Conservation (phyloP, 1,140 invertebrate genomes). For the Lordiphosa mommai region DNA sequence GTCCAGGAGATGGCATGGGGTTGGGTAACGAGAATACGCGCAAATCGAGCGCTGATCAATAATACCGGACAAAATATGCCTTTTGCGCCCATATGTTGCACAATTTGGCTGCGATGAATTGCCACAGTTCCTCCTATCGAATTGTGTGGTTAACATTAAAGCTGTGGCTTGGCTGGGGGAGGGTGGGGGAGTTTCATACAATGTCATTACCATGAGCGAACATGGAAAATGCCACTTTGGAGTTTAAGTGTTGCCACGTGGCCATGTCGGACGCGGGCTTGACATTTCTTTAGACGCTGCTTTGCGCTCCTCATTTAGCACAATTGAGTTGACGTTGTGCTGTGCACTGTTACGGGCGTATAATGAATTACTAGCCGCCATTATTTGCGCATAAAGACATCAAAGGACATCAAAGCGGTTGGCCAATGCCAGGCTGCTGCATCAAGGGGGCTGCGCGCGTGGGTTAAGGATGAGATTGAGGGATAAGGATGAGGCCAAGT, state of each 20-base stretch:
- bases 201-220: conserved; percentile 27
- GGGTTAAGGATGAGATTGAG: too few relatives aligned
- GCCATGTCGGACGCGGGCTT: background rate
- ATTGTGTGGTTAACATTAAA: conserved; percentile 5
- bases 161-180: background rate
- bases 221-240: conserved; percentile 49
- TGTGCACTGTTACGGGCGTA: background rate
- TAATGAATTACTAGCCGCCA: conserved; percentile 24
- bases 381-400: conserved; percentile 26
- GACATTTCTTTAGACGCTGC: conserved; percentile 20
- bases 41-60: too few relatives aligned
- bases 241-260: conserved; percentile 50
- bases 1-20: too few relatives aligned
- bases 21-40: too few relatives aligned
- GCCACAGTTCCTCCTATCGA: background rate
- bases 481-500: too few relatives aligned
- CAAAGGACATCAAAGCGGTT: conserved; percentile 37
- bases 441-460: background rate
- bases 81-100: conserved; percentile 3
- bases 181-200: conserved; percentile 3
- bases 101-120: background rate
- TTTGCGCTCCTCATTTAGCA: conserved; percentile 23
- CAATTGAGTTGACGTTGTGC: conserved; percentile 12
- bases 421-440: background rate
- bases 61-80: too few relatives aligned